Percentiles rank a stretch among this genome's conserved stretches.
phyloP scores from a whole-genome alignment of 2,113 vertebrate genomes.

The Catharus fuscescens region DNA sequence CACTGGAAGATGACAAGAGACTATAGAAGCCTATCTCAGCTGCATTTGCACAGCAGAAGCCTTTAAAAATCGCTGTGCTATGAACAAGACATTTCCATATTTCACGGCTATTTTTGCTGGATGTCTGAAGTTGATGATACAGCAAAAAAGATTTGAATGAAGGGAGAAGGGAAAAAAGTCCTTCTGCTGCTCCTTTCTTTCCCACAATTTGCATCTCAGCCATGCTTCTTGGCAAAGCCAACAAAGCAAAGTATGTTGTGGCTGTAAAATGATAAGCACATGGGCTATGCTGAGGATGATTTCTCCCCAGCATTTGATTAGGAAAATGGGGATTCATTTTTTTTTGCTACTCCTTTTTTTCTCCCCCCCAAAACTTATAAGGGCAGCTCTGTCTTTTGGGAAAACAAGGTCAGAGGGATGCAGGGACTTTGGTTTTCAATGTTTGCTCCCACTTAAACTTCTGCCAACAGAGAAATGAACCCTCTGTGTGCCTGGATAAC shows the following conservation, averaged over 20 bases:
- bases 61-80: constrained; percentile 74
- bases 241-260: constrained; percentile 52
- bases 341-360: neutral
- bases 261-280: constrained; percentile 49
- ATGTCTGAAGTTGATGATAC: constrained; percentile 68
- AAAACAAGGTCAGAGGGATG: neutral
- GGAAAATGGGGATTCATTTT: neutral
- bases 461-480: neutral
- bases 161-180: neutral
- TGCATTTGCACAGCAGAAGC: constrained; percentile 73
- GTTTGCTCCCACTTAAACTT: neutral
- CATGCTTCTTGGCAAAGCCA: constrained; percentile 51
- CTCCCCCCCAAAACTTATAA: neutral
- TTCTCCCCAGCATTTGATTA: neutral
- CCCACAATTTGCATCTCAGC: constrained; percentile 41
- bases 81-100: constrained; percentile 74
- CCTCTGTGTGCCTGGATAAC: neutral
- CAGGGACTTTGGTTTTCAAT: neutral
- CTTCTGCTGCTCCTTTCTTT: constrained; percentile 59
- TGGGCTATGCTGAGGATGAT: neutral
- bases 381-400: neutral
- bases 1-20: constrained; percentile 66
- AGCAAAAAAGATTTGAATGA: constrained; percentile 62
- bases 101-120: constrained; percentile 73
- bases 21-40: constrained; percentile 69